A percentile compares a stretch with the other conserved stretches of the same genome.
These are phyloP conservation scores for Cerceris ruficornis DNA, from an alignment of 2,888 invertebrate species.

Conservation along the genomic window DNA sequence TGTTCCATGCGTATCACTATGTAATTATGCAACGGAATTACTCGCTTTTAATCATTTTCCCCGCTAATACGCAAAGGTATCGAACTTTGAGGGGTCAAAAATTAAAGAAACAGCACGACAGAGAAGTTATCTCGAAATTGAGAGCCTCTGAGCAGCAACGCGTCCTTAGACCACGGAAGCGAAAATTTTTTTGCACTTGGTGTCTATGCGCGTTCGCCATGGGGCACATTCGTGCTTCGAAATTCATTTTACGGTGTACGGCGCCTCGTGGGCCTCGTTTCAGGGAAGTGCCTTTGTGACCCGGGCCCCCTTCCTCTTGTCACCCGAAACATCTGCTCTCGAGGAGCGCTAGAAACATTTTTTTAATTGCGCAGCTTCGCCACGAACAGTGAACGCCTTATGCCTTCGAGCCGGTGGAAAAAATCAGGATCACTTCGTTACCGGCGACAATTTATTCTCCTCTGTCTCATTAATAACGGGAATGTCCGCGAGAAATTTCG, in stretches of 20 bases:
- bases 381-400: constrained; percentile 57
- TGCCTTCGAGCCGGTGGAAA: constrained; percentile 32
- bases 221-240: constrained; percentile 6
- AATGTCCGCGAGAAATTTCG: constrained; percentile 6
- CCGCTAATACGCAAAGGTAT: no score
- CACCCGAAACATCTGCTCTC: constrained; percentile 69
- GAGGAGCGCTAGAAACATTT: constrained; percentile 57
- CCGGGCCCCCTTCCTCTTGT: constrained; percentile 35
- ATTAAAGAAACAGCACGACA: not conserved
- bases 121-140: not conserved
- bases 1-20: no score
- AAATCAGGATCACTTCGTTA: constrained; percentile 57
- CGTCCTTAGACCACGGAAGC: constrained; percentile 16
- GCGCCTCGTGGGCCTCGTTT: constrained; percentile 47
- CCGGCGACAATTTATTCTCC: constrained; percentile 52
- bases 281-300: constrained; percentile 60
- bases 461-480: constrained; percentile 40
- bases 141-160: not conserved
- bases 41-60: no score
- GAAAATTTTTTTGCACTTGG: constrained; percentile 17
- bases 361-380: constrained; percentile 37
- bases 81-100: no score
- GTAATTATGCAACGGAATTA: no score
- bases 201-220: not conserved
- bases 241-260: constrained; percentile 40